Conservation (phyloP, 2,888 invertebrate species). For the Bombylius major region DNA sequence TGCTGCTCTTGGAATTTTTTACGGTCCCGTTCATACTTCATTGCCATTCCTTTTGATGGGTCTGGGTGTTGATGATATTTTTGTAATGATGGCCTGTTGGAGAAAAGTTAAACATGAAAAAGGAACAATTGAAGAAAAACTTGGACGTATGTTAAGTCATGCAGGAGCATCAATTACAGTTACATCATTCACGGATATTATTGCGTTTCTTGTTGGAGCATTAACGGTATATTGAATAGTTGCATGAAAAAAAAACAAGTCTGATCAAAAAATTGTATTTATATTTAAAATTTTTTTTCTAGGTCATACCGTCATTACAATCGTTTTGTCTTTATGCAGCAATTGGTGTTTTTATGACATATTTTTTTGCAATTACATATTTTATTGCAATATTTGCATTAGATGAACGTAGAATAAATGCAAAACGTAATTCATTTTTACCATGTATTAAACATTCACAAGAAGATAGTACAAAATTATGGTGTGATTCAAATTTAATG, state of each 20-base stretch:
- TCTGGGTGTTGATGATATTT: conserved; percentile 71
- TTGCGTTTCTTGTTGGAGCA: conserved; percentile 66
- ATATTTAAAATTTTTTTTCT: background rate
- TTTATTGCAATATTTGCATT: conserved; percentile 65
- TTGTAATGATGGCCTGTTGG: conserved; percentile 71
- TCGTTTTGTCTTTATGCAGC: conserved; percentile 76
- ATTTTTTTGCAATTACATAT: conserved; percentile 64
- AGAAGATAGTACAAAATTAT: conserved; percentile 40
- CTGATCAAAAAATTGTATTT: background rate
- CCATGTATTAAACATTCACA: conserved; percentile 53
- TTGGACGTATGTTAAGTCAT: conserved; percentile 60
- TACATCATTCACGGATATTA: conserved; percentile 69
- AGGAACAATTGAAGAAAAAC: conserved; percentile 47
- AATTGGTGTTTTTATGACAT: conserved; percentile 60
- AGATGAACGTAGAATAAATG: conserved; percentile 51
- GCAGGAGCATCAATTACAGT: conserved; percentile 75
- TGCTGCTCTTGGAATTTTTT: conserved; percentile 55
- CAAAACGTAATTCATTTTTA: conserved; percentile 50
- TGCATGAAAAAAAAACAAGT: background rate
- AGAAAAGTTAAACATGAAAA: conserved; percentile 45
- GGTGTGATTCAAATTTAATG: conserved; percentile 43
- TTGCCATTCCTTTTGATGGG: conserved; percentile 72
- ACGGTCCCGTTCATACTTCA: conserved; percentile 71
- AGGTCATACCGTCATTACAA: conserved; percentile 61
- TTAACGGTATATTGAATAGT: conserved; percentile 46